phyloP scores from a whole-genome alignment of 2,113 vertebrate species.

The Perccottus glenii region DNA sequence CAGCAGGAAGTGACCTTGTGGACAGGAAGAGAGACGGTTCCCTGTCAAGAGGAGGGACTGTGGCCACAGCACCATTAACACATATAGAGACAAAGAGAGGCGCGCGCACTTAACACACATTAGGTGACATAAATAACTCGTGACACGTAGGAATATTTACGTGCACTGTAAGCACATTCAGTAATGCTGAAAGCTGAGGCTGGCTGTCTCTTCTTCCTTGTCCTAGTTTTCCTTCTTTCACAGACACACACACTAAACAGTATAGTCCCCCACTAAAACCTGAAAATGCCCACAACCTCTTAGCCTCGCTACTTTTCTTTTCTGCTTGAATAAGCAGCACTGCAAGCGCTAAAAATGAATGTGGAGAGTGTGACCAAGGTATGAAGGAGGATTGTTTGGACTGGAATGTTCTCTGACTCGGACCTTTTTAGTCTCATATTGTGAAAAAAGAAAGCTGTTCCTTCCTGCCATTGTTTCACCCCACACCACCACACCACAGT shows the following conservation, averaged over 20 bases:
- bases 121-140: constrained; percentile 71
- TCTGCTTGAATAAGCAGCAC: constrained; percentile 56
- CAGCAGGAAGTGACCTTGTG: constrained; percentile 79
- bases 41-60: constrained; percentile 48
- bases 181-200: constrained; percentile 58
- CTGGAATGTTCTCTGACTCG: constrained; percentile 49
- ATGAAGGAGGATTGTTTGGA: constrained; percentile 58
- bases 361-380: constrained; percentile 38
- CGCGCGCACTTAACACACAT: constrained; percentile 32
- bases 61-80: constrained; percentile 26
- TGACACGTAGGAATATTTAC: constrained; percentile 68
- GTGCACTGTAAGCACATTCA: constrained; percentile 69
- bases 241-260: constrained; percentile 37
- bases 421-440: constrained; percentile 30
- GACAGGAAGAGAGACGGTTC: constrained; percentile 69
- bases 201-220: constrained; percentile 45
- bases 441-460: constrained; percentile 46
- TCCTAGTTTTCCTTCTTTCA: constrained; percentile 57
- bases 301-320: constrained; percentile 49
- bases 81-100: constrained; percentile 15
- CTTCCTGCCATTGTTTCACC: constrained; percentile 58
- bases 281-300: constrained; percentile 63
- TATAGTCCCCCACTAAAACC: constrained; percentile 50
- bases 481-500: constrained; percentile 2
- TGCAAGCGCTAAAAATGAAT: constrained; percentile 42